Evolutionary conservation across 2,888 invertebrate genomes (phyloP).

Genomic region (Aphrophora alni): DNA sequence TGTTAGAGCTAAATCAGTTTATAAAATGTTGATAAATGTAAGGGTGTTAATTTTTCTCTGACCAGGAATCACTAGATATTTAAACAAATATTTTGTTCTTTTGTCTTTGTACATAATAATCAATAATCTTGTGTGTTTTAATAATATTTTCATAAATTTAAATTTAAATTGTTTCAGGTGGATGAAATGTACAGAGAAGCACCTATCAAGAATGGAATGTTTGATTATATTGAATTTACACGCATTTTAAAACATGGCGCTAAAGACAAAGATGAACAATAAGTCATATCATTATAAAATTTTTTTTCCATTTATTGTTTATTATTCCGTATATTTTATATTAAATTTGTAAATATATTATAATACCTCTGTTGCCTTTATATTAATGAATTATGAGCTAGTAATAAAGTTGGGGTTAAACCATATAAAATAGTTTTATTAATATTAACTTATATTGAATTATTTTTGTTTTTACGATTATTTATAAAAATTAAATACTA

Average conservation of each 20-base stretch:
- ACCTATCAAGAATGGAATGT: slow-evolving; percentile 90
- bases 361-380: neutral
- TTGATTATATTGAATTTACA: slow-evolving; percentile 98
- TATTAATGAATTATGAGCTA: neutral
- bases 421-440: neutral
- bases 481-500: neutral
- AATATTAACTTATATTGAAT: neutral
- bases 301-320: neutral
- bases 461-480: too few species aligned
- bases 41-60: too few species aligned
- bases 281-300: neutral
- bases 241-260: slow-evolving; percentile 98
- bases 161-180: slow-evolving; percentile 63
- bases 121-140: too few species aligned
- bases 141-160: too few species aligned
- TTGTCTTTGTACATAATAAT: too few species aligned
- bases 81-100: too few species aligned
- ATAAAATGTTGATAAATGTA: too few species aligned
- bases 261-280: slow-evolving; percentile 97
- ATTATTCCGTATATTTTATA: slow-evolving; percentile 1
- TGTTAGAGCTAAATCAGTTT: too few species aligned
- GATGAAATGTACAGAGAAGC: slow-evolving; percentile 99
- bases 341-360: slow-evolving; percentile 6
- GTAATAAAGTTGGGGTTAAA: neutral
- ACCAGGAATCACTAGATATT: too few species aligned